Evolutionary conservation across 2,888 invertebrate species (phyloP).

Genomic region (Prenolepis imparis): DNA sequence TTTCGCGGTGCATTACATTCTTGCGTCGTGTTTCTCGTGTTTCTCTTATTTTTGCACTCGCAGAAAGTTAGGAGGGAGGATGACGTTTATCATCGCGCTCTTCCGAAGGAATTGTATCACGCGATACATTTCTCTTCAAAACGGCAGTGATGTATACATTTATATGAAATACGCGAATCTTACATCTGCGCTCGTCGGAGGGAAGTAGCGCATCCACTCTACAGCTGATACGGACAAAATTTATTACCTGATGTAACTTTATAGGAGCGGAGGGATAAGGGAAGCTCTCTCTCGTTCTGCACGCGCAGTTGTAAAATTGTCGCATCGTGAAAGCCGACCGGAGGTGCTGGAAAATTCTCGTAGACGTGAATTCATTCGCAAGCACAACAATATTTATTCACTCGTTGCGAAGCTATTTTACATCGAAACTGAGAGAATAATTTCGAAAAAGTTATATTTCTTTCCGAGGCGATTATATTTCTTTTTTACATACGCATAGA

Average conservation of each 20-base stretch:
- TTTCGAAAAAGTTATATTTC: background rate
- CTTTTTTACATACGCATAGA: background rate
- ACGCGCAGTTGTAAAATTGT: conserved; percentile 34
- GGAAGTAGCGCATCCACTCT: conserved; percentile 18
- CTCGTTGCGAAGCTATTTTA: background rate
- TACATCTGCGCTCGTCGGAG: conserved; percentile 8
- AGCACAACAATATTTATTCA: conserved; percentile 15
- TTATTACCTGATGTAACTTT: conserved; percentile 29
- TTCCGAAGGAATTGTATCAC: conserved; percentile 22
- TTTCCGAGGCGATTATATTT: background rate
- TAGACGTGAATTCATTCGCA: background rate
- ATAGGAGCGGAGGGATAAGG: background rate
- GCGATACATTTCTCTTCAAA: conserved; percentile 19
- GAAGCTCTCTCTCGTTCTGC: too few relatives aligned
- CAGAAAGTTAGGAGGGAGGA: background rate
- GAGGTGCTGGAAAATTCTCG: conserved; percentile 9
- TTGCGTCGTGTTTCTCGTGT: background rate
- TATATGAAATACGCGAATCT: conserved; percentile 36
- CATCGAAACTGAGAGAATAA: background rate
- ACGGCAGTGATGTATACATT: conserved; percentile 23
- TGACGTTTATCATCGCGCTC: background rate
- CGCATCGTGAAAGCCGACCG: background rate
- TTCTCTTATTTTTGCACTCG: background rate
- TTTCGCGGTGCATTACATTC: background rate
- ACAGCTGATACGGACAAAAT: conserved; percentile 23